A percentile compares a stretch with the other conserved stretches of the same genome.
Conservation (phyloP, 2,888 invertebrate genomes). For the Laspeyria flexula region DNA sequence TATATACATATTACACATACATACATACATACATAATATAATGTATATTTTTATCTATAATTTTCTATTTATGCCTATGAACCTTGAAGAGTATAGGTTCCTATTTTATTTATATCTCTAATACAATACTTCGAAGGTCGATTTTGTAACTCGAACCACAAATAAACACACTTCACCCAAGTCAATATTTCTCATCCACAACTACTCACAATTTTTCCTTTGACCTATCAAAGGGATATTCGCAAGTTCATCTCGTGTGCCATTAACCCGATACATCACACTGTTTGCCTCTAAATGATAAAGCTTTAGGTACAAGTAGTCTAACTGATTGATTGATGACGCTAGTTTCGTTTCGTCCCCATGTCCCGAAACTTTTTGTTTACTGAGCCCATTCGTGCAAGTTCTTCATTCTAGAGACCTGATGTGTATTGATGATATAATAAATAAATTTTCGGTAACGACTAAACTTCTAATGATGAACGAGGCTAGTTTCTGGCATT, state of each 20-base stretch:
- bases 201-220: not conserved
- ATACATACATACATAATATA: too few relatives aligned
- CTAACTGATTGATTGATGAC: slow-evolving; percentile 69
- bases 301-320: slow-evolving; percentile 51
- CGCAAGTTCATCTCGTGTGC: not conserved
- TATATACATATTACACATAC: too few relatives aligned
- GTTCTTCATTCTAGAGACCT: slow-evolving; percentile 35
- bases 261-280: slow-evolving; percentile 9
- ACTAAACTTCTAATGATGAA: not conserved
- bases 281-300: slow-evolving; percentile 12
- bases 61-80: too few relatives aligned
- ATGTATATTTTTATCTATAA: too few relatives aligned
- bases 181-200: not conserved
- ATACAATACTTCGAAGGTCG: too few relatives aligned
- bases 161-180: not conserved
- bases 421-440: slow-evolving; percentile 36
- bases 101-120: too few relatives aligned
- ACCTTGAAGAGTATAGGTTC: too few relatives aligned
- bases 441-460: slow-evolving; percentile 17
- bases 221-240: not conserved
- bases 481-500: too few relatives aligned
- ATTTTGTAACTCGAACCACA: too few relatives aligned
- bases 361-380: slow-evolving; percentile 69
- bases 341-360: slow-evolving; percentile 54
- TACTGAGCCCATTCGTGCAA: slow-evolving; percentile 49